These are phyloP conservation scores for Hypomesus transpacificus DNA, from an alignment of 2,113 vertebrate genomes.

Conservation along the genomic window DNA sequence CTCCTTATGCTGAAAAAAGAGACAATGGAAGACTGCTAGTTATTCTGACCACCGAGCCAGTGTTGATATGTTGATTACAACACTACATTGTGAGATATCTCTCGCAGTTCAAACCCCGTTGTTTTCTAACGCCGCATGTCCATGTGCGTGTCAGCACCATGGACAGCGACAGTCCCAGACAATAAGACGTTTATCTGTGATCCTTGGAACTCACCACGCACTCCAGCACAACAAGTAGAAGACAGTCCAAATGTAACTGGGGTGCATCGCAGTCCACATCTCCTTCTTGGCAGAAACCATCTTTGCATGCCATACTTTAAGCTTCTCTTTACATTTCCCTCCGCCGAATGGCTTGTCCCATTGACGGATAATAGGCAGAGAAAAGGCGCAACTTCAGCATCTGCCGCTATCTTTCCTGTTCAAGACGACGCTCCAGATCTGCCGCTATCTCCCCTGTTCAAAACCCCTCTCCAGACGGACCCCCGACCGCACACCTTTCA, in stretches of 20 bases:
- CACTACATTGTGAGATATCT: neutral
- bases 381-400: slow-evolving; percentile 40
- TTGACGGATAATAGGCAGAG: slow-evolving; percentile 58
- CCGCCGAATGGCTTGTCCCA: slow-evolving; percentile 71
- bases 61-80: neutral
- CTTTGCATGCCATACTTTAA: slow-evolving; percentile 93
- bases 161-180: slow-evolving; percentile 3
- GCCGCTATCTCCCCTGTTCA: too few species aligned
- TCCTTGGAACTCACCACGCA: slow-evolving; percentile 82
- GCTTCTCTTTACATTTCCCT: slow-evolving; percentile 78
- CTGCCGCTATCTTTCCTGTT: slow-evolving; percentile 1
- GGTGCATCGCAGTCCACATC: slow-evolving; percentile 79
- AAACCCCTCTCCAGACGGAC: slow-evolving; percentile 18
- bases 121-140: too few species aligned
- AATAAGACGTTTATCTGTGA: neutral
- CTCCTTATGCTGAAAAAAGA: slow-evolving; percentile 76
- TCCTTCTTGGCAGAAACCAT: slow-evolving; percentile 91
- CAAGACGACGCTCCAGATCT: neutral
- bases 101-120: too few species aligned
- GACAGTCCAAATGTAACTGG: slow-evolving; percentile 77
- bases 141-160: neutral
- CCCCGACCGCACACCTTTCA: slow-evolving; percentile 30
- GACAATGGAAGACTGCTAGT: slow-evolving; percentile 5
- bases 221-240: slow-evolving; percentile 83
- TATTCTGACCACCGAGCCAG: neutral